These are phyloP conservation scores for Stomorhina lunata DNA, from an alignment of 2,888 invertebrate species.

Conservation along the genomic window DNA sequence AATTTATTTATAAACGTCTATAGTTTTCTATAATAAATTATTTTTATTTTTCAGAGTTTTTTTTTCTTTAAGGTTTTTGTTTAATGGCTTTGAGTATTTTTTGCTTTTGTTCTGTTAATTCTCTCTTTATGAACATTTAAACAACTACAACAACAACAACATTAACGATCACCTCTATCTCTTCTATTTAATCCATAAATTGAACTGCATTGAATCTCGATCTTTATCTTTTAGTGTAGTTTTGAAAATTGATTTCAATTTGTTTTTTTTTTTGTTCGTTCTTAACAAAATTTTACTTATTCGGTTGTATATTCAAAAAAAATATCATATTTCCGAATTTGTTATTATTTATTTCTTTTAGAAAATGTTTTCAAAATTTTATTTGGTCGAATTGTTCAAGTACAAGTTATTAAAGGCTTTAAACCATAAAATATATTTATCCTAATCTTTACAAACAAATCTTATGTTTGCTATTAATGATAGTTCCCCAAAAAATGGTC, in stretches of 20 bases:
- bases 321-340: background rate
- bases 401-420: background rate
- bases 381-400: background rate
- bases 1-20: background rate
- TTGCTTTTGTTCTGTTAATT: constrained; percentile 34
- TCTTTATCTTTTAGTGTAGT: constrained; percentile 43
- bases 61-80: constrained; percentile 20
- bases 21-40: constrained; percentile 53
- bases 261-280: background rate
- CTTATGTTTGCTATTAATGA: no score
- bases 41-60: constrained; percentile 42
- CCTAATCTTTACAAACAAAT: no score
- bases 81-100: no score
- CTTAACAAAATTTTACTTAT: background rate
- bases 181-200: no score
- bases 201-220: constrained; percentile 45
- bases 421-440: no score
- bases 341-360: constrained; percentile 4
- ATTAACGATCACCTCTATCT: constrained; percentile 1
- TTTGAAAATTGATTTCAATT: constrained; percentile 31
- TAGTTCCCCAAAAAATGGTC: no score
- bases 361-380: background rate
- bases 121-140: constrained; percentile 26
- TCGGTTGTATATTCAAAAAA: background rate
- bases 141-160: constrained; percentile 13